phyloP scores from a whole-genome alignment of 2,888 invertebrate genomes.

The Acleris laterana region DNA sequence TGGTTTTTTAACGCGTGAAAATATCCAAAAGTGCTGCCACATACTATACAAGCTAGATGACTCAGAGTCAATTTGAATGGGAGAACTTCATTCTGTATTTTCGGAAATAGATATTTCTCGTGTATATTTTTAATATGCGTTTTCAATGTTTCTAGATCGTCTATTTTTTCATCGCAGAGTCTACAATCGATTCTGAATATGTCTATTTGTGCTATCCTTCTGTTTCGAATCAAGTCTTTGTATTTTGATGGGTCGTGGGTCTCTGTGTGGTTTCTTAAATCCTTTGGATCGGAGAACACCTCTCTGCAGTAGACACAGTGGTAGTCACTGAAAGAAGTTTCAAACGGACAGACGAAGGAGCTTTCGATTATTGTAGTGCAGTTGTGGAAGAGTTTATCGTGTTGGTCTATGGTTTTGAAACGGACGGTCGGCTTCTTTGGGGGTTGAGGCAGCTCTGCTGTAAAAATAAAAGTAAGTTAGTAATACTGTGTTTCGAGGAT shows the following conservation, averaged over 20 bases:
- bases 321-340: conserved; percentile 66
- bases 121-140: conserved; percentile 57
- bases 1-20: conserved; percentile 72
- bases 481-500: too few species aligned
- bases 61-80: conserved; percentile 61
- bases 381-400: conserved; percentile 56
- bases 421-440: conserved; percentile 15
- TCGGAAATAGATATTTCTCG: conserved; percentile 48
- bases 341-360: conserved; percentile 70
- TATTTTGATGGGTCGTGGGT: conserved; percentile 64
- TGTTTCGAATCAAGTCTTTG: conserved; percentile 51
- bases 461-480: conserved; percentile 11
- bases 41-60: conserved; percentile 58
- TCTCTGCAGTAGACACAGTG: conserved; percentile 67
- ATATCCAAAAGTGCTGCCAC: conserved; percentile 53
- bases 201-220: conserved; percentile 62
- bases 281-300: conserved; percentile 62
- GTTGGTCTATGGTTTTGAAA: conserved; percentile 45
- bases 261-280: conserved; percentile 62
- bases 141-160: conserved; percentile 57
- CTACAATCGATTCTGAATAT: conserved; percentile 66
- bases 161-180: conserved; percentile 58
- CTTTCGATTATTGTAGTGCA: conserved; percentile 62
- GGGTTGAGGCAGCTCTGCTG: conserved; percentile 13
- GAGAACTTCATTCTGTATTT: conserved; percentile 57